These are phyloP conservation scores for Stenotaenia linearis DNA, from an alignment of 2,888 invertebrate genomes.

Conservation along the genomic window DNA sequence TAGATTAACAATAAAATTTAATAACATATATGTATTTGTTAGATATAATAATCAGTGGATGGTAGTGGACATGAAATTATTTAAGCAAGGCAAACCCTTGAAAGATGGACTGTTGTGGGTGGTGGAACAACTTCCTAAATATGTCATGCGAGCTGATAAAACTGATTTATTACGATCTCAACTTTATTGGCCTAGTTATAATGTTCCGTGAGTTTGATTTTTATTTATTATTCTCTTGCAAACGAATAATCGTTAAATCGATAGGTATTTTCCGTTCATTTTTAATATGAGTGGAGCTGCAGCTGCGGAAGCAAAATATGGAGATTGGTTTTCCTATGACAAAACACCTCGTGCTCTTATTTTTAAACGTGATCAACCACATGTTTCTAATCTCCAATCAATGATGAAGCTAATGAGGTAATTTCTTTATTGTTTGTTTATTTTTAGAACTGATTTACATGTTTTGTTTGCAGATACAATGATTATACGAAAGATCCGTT, in stretches of 20 bases:
- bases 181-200: slow-evolving; percentile 69
- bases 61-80: slow-evolving; percentile 65
- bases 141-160: slow-evolving; percentile 57
- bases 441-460: too few species aligned
- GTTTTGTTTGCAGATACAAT: slow-evolving; percentile 60
- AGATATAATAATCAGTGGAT: slow-evolving; percentile 82
- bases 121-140: slow-evolving; percentile 67
- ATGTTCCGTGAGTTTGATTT: slow-evolving; percentile 54
- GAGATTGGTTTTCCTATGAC: slow-evolving; percentile 60
- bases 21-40: background rate
- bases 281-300: slow-evolving; percentile 60
- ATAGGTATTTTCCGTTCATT: slow-evolving; percentile 56
- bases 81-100: slow-evolving; percentile 51
- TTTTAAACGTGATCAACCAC: slow-evolving; percentile 56
- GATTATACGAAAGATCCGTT: slow-evolving; percentile 63
- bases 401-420: slow-evolving; percentile 57
- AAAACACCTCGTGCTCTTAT: slow-evolving; percentile 61
- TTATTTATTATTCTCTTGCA: background rate
- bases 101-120: slow-evolving; percentile 59
- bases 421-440: background rate
- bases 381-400: slow-evolving; percentile 54
- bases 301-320: slow-evolving; percentile 53
- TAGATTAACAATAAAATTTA: background rate
- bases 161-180: slow-evolving; percentile 59
- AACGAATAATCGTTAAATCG: background rate